phyloP scores from a whole-genome alignment of 2,113 vertebrate genomes.

The Motacilla tschutschensis region DNA sequence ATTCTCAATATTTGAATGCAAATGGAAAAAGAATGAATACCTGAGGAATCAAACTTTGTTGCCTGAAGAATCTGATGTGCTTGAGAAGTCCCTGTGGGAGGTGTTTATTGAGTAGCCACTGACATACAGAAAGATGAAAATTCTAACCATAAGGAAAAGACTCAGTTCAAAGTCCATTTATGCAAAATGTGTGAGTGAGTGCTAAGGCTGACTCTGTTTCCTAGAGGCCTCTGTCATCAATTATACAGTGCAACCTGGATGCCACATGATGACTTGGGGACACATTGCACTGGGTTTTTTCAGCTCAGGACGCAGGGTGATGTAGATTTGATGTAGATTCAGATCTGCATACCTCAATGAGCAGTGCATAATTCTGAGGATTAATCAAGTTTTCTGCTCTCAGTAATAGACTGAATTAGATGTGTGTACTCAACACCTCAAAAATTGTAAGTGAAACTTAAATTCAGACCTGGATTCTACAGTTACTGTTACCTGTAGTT shows the following conservation, averaged over 20 bases:
- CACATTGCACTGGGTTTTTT: neutral
- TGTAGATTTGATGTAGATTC: neutral
- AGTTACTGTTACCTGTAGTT: neutral
- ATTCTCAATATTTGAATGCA: neutral
- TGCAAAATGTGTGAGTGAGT: neutral
- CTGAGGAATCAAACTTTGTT: neutral
- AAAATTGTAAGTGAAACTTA: neutral
- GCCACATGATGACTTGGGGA: neutral
- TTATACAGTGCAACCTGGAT: neutral
- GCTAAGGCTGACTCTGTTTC: neutral
- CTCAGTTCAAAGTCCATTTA: neutral
- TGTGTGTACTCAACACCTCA: rapidly evolving
- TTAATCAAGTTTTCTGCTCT: neutral
- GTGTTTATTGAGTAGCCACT: neutral
- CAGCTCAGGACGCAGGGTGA: neutral
- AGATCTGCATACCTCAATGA: rapidly evolving
- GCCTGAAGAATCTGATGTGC: neutral
- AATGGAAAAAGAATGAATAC: neutral
- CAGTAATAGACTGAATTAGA: neutral
- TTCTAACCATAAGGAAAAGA: neutral
- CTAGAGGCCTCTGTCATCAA: neutral
- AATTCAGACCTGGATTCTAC: neutral
- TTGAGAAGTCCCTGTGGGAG: neutral
- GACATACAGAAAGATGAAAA: neutral
- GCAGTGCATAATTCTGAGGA: neutral